Conservation (phyloP, 2,797 vertebrate species). For the Varecia variegata region DNA sequence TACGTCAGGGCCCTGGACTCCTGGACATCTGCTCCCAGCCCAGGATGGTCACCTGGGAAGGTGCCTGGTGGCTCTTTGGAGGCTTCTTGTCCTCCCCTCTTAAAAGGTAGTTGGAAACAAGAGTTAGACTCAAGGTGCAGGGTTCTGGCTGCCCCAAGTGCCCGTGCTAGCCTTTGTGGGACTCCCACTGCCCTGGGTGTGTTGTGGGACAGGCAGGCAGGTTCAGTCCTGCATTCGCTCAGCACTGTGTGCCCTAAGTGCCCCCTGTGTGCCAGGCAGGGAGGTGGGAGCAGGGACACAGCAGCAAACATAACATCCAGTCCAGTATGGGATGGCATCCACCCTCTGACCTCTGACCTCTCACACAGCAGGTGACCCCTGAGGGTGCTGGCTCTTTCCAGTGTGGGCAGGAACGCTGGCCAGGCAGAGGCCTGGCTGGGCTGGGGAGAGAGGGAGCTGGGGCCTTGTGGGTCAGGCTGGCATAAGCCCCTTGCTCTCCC, state of each 20-base stretch:
- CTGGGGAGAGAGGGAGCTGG: too few relatives aligned
- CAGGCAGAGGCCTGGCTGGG: neutral
- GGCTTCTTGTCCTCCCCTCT: neutral
- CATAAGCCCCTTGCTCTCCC: neutral
- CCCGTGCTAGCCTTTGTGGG: neutral
- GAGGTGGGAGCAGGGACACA: neutral
- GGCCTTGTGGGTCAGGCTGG: neutral
- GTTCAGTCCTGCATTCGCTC: neutral
- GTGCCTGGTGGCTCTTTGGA: neutral
- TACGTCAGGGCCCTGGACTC: neutral
- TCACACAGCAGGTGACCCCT: neutral
- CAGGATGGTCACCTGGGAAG: neutral
- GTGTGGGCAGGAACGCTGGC: neutral
- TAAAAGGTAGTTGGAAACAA: neutral
- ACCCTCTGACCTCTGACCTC: neutral
- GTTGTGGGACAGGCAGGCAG: neutral
- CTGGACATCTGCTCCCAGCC: neutral
- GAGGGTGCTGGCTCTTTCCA: neutral
- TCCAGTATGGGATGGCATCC: neutral
- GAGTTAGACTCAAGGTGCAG: neutral
- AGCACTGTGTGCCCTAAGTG: rapidly evolving
- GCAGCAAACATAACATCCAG: neutral
- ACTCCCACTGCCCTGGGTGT: neutral
- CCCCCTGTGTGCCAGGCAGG: neutral
- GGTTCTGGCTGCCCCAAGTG: neutral